phyloP scores from a whole-genome alignment of 2,113 vertebrate genomes.

The Phylloscopus trochiloides region DNA sequence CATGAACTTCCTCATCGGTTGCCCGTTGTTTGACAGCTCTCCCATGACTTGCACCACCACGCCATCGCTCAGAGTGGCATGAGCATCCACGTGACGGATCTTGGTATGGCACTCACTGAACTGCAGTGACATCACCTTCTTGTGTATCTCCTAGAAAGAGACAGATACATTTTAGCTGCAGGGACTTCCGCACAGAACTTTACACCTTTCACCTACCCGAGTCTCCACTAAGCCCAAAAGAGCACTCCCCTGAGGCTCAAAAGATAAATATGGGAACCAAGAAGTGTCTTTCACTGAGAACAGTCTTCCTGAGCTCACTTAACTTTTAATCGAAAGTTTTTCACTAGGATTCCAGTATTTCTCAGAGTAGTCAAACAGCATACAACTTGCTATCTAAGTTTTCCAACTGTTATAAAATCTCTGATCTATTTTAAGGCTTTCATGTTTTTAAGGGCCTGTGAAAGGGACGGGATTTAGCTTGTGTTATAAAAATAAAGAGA shows the following conservation, averaged over 20 bases:
- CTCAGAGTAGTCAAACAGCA: background rate
- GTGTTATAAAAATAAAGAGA: background rate
- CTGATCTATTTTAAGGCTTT: background rate
- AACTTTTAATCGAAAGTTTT: background rate
- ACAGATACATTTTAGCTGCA: background rate
- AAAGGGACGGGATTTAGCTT: background rate
- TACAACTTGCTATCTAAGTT: background rate
- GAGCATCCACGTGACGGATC: constrained; percentile 96
- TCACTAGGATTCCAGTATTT: background rate
- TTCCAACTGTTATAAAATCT: background rate
- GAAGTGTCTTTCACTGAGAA: background rate
- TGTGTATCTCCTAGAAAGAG: constrained; percentile 89
- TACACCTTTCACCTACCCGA: accelerated
- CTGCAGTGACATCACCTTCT: constrained; percentile 97
- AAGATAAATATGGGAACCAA: background rate
- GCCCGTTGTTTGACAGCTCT: constrained; percentile 93
- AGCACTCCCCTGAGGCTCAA: background rate
- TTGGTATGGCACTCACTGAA: constrained; percentile 98
- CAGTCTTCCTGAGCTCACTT: background rate
- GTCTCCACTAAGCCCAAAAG: background rate
- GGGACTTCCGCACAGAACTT: background rate
- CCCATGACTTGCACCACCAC: constrained; percentile 98
- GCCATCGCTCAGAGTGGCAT: constrained; percentile 92
- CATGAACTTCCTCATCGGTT: constrained; percentile 98
- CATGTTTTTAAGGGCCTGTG: background rate